Evolutionary conservation across 1,140 invertebrate species (phyloP), one percentile per base, ranked within the genome.

Genomic region (Oscheius sp.): DNA sequence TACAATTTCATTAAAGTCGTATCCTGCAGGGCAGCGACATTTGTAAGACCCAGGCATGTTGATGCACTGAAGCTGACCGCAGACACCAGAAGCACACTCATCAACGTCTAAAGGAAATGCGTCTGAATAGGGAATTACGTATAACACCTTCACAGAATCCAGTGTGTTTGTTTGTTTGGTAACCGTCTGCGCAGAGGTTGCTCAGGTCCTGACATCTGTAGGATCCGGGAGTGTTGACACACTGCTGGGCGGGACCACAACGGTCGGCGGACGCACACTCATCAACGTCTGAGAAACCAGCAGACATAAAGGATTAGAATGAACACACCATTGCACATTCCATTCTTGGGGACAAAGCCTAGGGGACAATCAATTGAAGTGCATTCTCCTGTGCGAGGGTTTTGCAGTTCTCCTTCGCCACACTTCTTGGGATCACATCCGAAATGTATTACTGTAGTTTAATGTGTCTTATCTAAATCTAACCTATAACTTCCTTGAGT

Each of bases 181-280:
- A 83, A n/a, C 82, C 82, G 38, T 66, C 46, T 23, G 73, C 68
- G 71, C 82, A 83, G 2, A 83, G 68, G 67, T 80, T 82, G 20
- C 83, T 80, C 28, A 79, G 77, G 38, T 84, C 74, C 67, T 84
- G 83, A 46, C 82, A 83, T 28, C 83, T 74, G 68, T 77, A 83
- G 73, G 91, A 88, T 0, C 95, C 95, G 58, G 91, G 87, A 0
- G 90, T 93, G 84, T 99, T 98, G 65, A 95, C 89, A 83, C 95
- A 99, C 32, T 91, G 90, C 77, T 93, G 90, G 61, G 91, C 89
- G 0, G 84, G 76, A 67, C 87, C 88, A 73, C 90, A 91, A 1
- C 89, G 87, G 10, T 87, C 87, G 2, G 87, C 87, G 1, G 84
- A 84, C n/a, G 88, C 86, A 80, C 93, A 96, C 85, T 96, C 94